Conservation (phyloP, 2,888 invertebrate genomes). For the Dyspetes luteomarginatus region DNA sequence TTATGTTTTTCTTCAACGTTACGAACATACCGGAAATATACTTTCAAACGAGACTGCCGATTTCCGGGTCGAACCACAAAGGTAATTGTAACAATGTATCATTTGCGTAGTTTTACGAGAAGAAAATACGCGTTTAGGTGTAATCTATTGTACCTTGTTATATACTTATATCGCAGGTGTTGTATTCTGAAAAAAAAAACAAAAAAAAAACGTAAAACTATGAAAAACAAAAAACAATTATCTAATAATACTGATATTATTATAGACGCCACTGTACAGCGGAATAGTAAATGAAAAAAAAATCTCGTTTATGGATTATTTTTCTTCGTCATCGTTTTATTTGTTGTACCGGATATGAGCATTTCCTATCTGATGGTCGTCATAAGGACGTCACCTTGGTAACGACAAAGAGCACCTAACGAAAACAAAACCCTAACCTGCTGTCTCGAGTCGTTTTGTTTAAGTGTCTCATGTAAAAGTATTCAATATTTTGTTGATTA, state of each 20-base stretch:
- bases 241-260: constrained; percentile 60
- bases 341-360: too few species aligned
- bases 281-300: constrained; percentile 66
- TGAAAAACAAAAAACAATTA: constrained; percentile 56
- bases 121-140: constrained; percentile 51
- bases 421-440: constrained; percentile 62
- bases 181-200: constrained; percentile 37
- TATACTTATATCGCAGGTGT: constrained; percentile 54
- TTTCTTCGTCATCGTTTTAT: constrained; percentile 6
- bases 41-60: constrained; percentile 30
- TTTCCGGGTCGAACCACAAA: constrained; percentile 41
- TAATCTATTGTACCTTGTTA: constrained; percentile 70
- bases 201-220: not conserved
- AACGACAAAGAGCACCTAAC: constrained; percentile 36
- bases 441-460: not conserved
- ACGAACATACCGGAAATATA: constrained; percentile 7
- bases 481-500: not conserved
- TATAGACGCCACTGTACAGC: constrained; percentile 58
- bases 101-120: constrained; percentile 35
- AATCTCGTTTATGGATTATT: constrained; percentile 63
- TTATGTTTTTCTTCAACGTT: not conserved
- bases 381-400: constrained; percentile 44
- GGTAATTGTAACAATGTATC: constrained; percentile 25
- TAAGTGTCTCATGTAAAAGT: not conserved
- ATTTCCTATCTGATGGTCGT: not conserved